Evolutionary conservation across 2,797 vertebrate genomes (phyloP).

Genomic region (Melanotaenia maccullochi): DNA sequence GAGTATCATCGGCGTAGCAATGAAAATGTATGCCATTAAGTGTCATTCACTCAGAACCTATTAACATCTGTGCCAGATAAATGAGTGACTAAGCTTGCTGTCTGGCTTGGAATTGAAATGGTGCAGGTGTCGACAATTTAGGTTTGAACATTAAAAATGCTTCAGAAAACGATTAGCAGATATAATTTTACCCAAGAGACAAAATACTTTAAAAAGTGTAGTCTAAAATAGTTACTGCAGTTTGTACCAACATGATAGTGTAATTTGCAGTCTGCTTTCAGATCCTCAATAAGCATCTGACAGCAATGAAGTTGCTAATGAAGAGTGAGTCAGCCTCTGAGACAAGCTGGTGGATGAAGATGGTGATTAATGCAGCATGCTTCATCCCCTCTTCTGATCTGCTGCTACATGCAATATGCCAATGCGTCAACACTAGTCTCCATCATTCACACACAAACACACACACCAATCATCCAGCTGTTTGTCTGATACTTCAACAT

Average conservation of each 20-base stretch:
- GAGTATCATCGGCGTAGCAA: no score
- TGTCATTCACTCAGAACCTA: constrained; percentile 5
- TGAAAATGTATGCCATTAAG: no score
- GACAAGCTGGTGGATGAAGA: constrained; percentile 65
- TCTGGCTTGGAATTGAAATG: constrained; percentile 1
- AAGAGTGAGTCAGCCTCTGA: constrained; percentile 70
- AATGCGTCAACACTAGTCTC: constrained; percentile 39
- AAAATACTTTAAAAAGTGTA: not conserved
- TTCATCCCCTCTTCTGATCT: constrained; percentile 49
- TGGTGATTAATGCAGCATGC: constrained; percentile 66
- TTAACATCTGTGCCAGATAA: not conserved
- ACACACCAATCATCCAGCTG: constrained; percentile 35
- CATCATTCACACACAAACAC: constrained; percentile 34
- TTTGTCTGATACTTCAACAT: constrained; percentile 12
- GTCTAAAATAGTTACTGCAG: constrained; percentile 6
- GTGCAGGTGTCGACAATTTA: constrained; percentile 21
- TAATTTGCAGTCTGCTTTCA: constrained; percentile 22
- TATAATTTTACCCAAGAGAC: not conserved
- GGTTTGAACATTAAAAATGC: not conserved
- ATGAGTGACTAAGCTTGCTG: constrained; percentile 15
- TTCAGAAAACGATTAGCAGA: not conserved
- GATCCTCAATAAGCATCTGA: constrained; percentile 54
- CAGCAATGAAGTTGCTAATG: constrained; percentile 63
- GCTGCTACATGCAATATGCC: constrained; percentile 57
- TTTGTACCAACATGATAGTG: constrained; percentile 20